These are phyloP conservation scores for Nanorana parkeri DNA, from an alignment of 2,113 vertebrate genomes.

Conservation along the genomic window DNA sequence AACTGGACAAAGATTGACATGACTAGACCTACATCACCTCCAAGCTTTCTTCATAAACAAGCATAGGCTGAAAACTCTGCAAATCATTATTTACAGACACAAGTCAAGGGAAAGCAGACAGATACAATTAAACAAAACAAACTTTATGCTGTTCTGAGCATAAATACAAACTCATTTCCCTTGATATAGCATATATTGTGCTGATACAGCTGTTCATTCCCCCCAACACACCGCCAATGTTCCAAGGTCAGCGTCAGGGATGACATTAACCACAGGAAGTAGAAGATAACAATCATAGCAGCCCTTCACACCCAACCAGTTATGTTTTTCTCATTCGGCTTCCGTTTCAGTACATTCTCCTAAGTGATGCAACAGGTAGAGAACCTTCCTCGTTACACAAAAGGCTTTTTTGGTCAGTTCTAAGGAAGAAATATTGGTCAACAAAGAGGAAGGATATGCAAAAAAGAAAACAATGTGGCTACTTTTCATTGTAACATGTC, in stretches of 20 bases:
- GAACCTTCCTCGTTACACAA: not conserved
- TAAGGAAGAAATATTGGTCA: too few species aligned
- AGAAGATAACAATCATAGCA: too few species aligned
- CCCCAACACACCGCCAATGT: not conserved
- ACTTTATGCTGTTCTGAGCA: not conserved
- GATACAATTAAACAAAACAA: not conserved
- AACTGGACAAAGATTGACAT: too few species aligned
- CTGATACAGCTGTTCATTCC: not conserved
- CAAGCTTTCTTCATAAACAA: too few species aligned
- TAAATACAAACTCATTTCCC: not conserved
- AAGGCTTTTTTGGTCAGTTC: too few species aligned
- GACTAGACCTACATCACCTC: too few species aligned
- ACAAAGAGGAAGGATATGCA: too few species aligned
- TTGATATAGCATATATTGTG: not conserved
- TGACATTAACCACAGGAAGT: not conserved
- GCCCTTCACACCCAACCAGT: not conserved
- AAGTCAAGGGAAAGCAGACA: not conserved
- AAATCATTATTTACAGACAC: not conserved
- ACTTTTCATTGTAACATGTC: too few species aligned
- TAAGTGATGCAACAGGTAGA: slow-evolving; percentile 11
- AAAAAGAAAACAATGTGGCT: too few species aligned
- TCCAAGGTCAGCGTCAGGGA: not conserved
- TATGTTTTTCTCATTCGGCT: not conserved
- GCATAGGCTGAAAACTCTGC: too few species aligned
- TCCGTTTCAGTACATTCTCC: not conserved